These are phyloP conservation scores for Heliothis subflexa DNA, from an alignment of 1,140 invertebrate genomes.

Conservation along the genomic window DNA sequence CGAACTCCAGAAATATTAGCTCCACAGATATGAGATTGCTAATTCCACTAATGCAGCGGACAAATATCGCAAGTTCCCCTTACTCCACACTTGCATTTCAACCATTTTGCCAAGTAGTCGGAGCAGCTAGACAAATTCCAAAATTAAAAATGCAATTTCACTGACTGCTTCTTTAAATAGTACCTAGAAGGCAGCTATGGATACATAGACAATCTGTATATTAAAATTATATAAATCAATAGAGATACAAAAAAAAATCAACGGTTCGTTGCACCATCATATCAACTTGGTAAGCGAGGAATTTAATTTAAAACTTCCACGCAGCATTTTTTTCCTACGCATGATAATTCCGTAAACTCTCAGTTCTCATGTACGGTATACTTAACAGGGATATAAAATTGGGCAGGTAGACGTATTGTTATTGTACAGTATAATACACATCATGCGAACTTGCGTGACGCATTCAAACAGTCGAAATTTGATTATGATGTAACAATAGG, in stretches of 20 bases:
- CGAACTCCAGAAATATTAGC: constrained; percentile 82
- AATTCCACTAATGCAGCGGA: constrained; percentile 84
- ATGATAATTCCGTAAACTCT: constrained; percentile 24
- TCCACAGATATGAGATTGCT: constrained; percentile 80
- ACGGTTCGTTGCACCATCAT: neutral
- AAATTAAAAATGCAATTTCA: constrained; percentile 31
- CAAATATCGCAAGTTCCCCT: constrained; percentile 76
- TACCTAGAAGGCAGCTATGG: neutral
- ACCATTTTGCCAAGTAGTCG: constrained; percentile 45
- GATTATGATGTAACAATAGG: constrained; percentile 45
- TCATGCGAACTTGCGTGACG: constrained; percentile 45
- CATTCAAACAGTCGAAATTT: constrained; percentile 39
- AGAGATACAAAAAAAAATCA: neutral
- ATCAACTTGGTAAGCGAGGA: constrained; percentile 19
- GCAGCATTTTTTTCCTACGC: constrained; percentile 20
- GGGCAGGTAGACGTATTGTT: constrained; percentile 27
- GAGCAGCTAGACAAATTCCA: constrained; percentile 31
- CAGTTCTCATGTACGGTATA: constrained; percentile 4
- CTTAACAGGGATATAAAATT: constrained; percentile 33
- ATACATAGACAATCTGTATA: neutral
- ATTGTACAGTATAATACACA: constrained; percentile 38
- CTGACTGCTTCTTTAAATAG: neutral
- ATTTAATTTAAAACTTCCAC: constrained; percentile 44
- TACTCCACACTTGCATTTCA: constrained; percentile 54
- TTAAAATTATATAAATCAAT: neutral